Evolutionary conservation across 2,113 vertebrate genomes (phyloP).

Genomic region (Sceloporus tristichus): DNA sequence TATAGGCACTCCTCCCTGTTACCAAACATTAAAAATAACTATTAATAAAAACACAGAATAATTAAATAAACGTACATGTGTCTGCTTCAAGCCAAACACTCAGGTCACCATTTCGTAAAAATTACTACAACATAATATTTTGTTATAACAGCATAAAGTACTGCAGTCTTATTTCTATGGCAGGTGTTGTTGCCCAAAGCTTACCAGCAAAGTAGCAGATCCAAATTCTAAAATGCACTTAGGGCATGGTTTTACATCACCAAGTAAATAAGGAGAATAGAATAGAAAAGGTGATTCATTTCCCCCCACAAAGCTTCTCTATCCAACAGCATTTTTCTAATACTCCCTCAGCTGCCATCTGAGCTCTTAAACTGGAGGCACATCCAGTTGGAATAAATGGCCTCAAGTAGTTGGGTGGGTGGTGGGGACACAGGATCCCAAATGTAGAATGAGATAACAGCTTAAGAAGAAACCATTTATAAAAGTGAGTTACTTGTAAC

Average conservation of each 20-base stretch:
- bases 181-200: not conserved
- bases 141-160: not conserved
- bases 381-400: too few species aligned
- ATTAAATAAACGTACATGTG: not conserved
- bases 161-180: not conserved
- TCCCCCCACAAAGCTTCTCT: not conserved
- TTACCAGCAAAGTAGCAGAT: not conserved
- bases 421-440: not conserved
- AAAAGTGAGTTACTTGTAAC: too few species aligned
- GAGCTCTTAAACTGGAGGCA: not conserved
- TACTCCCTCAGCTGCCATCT: not conserved
- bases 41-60: not conserved
- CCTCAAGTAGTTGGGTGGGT: not conserved
- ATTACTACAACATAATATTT: too few species aligned
- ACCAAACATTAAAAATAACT: slow-evolving; percentile 42
- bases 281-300: not conserved
- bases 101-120: not conserved
- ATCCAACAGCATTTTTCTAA: not conserved
- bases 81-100: not conserved
- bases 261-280: not conserved
- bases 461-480: too few species aligned
- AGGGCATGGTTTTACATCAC: too few species aligned
- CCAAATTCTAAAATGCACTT: not conserved
- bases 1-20: slow-evolving; percentile 87
- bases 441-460: not conserved